Evolutionary conservation across 2,888 invertebrate species (phyloP), one percentile per base, ranked within the genome.

Genomic region (Athalia cordata): DNA sequence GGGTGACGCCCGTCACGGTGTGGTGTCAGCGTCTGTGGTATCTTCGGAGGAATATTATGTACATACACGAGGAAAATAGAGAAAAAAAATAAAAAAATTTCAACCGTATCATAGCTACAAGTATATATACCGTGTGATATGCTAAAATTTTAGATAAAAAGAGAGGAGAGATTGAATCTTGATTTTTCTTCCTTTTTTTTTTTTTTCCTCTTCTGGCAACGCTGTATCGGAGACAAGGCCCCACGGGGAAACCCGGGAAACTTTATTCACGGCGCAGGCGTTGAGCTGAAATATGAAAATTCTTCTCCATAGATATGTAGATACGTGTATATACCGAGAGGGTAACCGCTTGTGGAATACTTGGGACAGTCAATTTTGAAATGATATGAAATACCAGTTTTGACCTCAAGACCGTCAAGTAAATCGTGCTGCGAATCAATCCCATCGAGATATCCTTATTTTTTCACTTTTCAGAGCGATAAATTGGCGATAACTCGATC

Each of bases 21-120:
- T 29, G 1, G 29, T 29, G 29, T 29, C 57, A 9, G n/a, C 47
- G 57, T 13, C 72, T n/a, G 8, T 57, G 47, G 47, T 57, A 47
- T 45, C 47, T 4, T 47, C 57, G 5, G 11, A 86, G 86, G 86
- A 86, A 86, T 86, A 86, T 86, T 85, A 85, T 86, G 86, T 86
- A 86, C 86, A 86, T 80, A 82, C 82, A 79, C 84, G 84, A 80
- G 83, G 83, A 82, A 84, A 74, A 59, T 67, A 72, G 62, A 57
- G 65, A 50, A 65, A 68, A 65, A 70, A 13, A 68, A 77, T n/a
- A 64, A 11, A 64, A 7, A 64, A 6, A 5, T 67, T 13, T 50
- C 50, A 50, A 61, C 13, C 29, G 29, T 29, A 29, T 29, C 29
- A 29, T 2, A 29, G 29, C 29, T 29, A 29, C 29, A 2, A 29